These are phyloP conservation scores for Eudemis profundana DNA, from an alignment of 2,888 invertebrate genomes.

Conservation along the genomic window DNA sequence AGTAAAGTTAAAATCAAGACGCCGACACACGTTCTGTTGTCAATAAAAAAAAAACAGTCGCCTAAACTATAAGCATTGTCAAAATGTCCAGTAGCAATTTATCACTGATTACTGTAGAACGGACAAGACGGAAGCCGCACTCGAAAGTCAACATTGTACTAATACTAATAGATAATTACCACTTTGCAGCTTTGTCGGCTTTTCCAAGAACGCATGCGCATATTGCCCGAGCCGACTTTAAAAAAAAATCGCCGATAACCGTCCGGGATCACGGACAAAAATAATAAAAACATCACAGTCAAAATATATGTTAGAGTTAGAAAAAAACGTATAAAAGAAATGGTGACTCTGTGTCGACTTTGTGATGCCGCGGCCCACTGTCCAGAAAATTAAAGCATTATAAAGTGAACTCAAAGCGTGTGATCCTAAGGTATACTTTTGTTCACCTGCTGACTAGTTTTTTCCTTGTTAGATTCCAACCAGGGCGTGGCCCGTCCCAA, in stretches of 20 bases:
- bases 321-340: slow-evolving; percentile 76
- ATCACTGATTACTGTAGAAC: slow-evolving; percentile 72
- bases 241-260: slow-evolving; percentile 70
- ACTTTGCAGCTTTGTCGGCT: slow-evolving; percentile 79
- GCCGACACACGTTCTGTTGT: background rate
- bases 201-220: slow-evolving; percentile 67
- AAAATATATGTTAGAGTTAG: slow-evolving; percentile 81
- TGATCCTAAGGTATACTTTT: slow-evolving; percentile 40
- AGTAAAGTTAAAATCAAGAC: background rate
- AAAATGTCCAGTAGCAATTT: slow-evolving; percentile 52
- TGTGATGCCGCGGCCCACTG: slow-evolving; percentile 74
- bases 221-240: slow-evolving; percentile 66
- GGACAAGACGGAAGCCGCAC: slow-evolving; percentile 78
- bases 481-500: slow-evolving; percentile 82
- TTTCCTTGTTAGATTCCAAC: slow-evolving; percentile 63
- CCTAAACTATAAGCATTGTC: slow-evolving; percentile 29
- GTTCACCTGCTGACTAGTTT: slow-evolving; percentile 46
- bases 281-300: slow-evolving; percentile 86
- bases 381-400: slow-evolving; percentile 40
- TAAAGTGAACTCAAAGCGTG: background rate
- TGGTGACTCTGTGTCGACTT: slow-evolving; percentile 79
- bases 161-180: slow-evolving; percentile 76
- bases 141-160: slow-evolving; percentile 72
- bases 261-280: slow-evolving; percentile 80
- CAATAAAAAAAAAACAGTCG: slow-evolving; percentile 17